Percentiles rank a stretch among this genome's conserved stretches.
These are phyloP conservation scores for Strigamia transsilvanica DNA, from an alignment of 2,888 invertebrate genomes.

Conservation along the genomic window DNA sequence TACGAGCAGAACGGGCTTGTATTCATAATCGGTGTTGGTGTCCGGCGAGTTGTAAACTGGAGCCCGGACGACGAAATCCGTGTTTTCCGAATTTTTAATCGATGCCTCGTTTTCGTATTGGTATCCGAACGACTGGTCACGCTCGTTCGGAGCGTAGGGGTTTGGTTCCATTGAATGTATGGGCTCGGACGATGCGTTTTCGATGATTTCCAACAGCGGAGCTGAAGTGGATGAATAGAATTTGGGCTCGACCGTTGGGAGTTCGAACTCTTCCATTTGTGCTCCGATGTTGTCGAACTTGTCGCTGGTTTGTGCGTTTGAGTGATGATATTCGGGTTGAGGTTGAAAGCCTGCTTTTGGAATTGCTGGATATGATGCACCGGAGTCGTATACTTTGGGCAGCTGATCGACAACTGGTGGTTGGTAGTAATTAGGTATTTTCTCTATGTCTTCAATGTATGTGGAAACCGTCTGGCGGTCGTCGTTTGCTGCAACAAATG, in stretches of 20 bases:
- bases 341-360: neutral
- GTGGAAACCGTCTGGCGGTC: neutral
- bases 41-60: neutral
- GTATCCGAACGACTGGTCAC: neutral
- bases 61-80: neutral
- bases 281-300: neutral
- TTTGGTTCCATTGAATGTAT: neutral
- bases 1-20: slow-evolving; percentile 46
- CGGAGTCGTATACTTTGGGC: neutral
- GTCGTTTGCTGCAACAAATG: neutral
- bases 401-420: neutral
- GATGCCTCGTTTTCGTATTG: neutral
- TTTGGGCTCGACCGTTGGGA: neutral
- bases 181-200: neutral
- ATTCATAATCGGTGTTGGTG: neutral
- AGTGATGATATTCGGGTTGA: neutral
- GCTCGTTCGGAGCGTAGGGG: neutral
- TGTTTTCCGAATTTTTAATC: neutral
- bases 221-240: neutral
- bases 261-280: slow-evolving; percentile 1
- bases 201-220: neutral
- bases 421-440: slow-evolving; percentile 16
- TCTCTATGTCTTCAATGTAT: slow-evolving; percentile 2
- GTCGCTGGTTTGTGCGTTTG: neutral
- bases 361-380: neutral